phyloP scores from a whole-genome alignment of 2,888 invertebrate species.

The Pseudococcus viburni region DNA sequence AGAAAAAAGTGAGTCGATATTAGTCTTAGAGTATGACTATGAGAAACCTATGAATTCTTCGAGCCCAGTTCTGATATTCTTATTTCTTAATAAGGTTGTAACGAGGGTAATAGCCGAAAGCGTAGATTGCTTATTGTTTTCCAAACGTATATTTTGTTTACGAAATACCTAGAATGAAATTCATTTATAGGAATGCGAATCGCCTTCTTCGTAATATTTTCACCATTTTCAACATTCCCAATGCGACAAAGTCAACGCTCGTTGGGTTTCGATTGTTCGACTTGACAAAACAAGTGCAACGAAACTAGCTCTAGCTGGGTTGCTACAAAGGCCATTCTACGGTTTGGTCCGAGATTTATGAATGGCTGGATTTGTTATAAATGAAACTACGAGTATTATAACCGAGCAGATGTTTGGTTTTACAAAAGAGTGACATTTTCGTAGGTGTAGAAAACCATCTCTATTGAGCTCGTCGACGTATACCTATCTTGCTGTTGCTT shows the following conservation, averaged over 20 bases:
- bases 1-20: conserved; percentile 59
- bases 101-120: conserved; percentile 6
- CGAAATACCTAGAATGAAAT: conserved; percentile 34
- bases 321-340: not conserved
- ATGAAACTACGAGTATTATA: not conserved
- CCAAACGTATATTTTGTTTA: conserved; percentile 38
- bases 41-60: not conserved
- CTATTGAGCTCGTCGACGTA: not conserved
- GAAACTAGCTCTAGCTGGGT: not conserved
- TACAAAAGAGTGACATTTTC: conserved; percentile 8
- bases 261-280: not conserved
- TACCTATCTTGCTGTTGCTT: not conserved
- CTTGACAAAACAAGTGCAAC: conserved; percentile 13
- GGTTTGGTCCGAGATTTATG: not conserved
- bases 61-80: not conserved
- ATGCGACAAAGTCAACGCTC: conserved; percentile 5
- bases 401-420: conserved; percentile 15
- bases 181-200: conserved; percentile 30
- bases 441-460: not conserved
- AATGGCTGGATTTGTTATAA: not conserved
- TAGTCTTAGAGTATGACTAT: not conserved
- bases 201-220: conserved; percentile 37
- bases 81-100: conserved; percentile 11
- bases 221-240: conserved; percentile 9
- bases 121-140: conserved; percentile 26